Evolutionary conservation across 1,140 invertebrate species (phyloP).

Genomic region (Trachymyrmex cornetzi): DNA sequence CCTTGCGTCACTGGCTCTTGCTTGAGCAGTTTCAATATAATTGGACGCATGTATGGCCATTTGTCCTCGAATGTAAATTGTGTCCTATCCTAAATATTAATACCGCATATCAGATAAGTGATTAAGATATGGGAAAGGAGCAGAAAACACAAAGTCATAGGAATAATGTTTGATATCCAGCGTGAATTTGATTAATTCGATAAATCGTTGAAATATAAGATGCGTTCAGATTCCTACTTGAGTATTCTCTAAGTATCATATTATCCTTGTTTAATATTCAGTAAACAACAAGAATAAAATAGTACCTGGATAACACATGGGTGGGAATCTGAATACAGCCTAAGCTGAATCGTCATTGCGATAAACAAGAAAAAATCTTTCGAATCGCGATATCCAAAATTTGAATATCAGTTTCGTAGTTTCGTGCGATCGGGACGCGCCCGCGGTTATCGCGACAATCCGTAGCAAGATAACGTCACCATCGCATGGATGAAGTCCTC

Average conservation of each 20-base stretch:
- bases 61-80: constrained; percentile 96
- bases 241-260: too few relatives aligned
- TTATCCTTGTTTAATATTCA: too few relatives aligned
- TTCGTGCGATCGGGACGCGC: not conserved
- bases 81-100: constrained; percentile 78
- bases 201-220: not conserved
- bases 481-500: not conserved
- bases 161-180: not conserved
- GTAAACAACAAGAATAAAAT: too few relatives aligned
- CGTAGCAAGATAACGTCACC: not conserved
- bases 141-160: not conserved
- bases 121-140: not conserved
- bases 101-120: not conserved
- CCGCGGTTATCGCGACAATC: not conserved
- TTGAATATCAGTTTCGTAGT: not conserved
- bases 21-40: constrained; percentile 96
- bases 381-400: not conserved
- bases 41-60: constrained; percentile 97
- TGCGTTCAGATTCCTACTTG: too few relatives aligned
- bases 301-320: too few relatives aligned
- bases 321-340: too few relatives aligned
- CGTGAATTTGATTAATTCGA: not conserved
- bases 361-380: constrained; percentile 21
- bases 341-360: not conserved
- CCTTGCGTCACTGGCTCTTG: constrained; percentile 97